Base-by-base conservation (phyloP, 1,140 invertebrate genomes). In the Mactra quadrangularis region DNA sequence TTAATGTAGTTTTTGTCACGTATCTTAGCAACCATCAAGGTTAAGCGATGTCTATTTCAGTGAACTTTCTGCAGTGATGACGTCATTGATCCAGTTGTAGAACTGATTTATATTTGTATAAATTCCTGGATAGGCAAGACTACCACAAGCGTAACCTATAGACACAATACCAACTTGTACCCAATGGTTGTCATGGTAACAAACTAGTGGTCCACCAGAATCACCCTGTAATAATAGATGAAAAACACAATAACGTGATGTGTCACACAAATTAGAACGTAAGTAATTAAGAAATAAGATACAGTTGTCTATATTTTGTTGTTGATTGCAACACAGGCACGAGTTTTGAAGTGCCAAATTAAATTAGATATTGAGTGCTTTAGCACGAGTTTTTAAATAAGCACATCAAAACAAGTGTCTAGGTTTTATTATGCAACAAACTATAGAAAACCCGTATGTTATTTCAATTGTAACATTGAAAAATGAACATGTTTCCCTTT, bases 61-160 rank as follows among this genome's bases (percentile, higher is more conserved):
- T 15, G 38, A 41, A 41, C 15, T 41, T 15, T 41, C 38, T 7
- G 38, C 38, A n/a, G n/a, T n/a, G 45, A 89, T 84, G n/a, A 78
- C 85, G 3, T 75, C 33, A 15, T 68, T 85, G 88, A 97, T 97
- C 97, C 97, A 97, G 15, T 95, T 95, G 85, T 96, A 92, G 92
- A 96, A 97, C 91, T 95, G 93, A 22, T 96, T 95, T 45, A 97
- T 95, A 84, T 96, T 94, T 0, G 96, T 96, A 91, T 98, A 98
- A 0, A 98, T 96, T n/a, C 97, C 97, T 0, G 97, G 97, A 93
- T 96, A 97, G 90, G 97, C 96, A n/a, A 96, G 96, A 93, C 97
- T 96, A 11, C 97, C 97, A 90, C 97, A 98, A 45, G 96, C 96
- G 87, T 97, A 97, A 29, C 98, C 98, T 96, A 96, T 97, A 17